phyloP scores from a whole-genome alignment of 1,140 invertebrate genomes.

The Coelopa frigida region DNA sequence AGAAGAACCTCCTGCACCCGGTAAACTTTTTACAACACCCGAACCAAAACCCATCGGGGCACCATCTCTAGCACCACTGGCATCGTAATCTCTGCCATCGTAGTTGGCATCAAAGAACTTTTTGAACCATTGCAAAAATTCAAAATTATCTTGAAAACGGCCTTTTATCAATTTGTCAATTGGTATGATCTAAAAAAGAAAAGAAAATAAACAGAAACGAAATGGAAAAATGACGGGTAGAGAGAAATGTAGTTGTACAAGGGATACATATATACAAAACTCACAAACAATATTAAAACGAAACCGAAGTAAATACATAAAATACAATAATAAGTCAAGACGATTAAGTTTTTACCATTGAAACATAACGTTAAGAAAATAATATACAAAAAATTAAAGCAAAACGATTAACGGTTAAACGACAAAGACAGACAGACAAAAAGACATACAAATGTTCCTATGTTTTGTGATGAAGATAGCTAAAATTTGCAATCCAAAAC shows the following conservation, averaged over 20 bases:
- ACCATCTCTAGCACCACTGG: conserved; percentile 74
- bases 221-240: conserved; percentile 26
- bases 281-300: conserved; percentile 7
- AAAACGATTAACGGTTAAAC: too few relatives aligned
- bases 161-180: conserved; percentile 89
- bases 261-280: neutral
- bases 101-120: conserved; percentile 99
- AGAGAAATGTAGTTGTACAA: neutral
- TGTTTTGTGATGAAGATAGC: too few relatives aligned
- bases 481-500: too few relatives aligned
- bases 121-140: conserved; percentile 99
- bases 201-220: conserved; percentile 43
- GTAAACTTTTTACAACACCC: conserved; percentile 47
- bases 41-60: conserved; percentile 65
- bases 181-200: conserved; percentile 70
- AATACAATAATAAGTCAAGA: too few relatives aligned
- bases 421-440: too few relatives aligned
- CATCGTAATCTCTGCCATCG: conserved; percentile 85
- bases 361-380: too few relatives aligned
- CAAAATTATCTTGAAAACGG: conserved; percentile 97
- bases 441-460: too few relatives aligned
- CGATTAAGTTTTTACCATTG: too few relatives aligned
- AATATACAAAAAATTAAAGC: too few relatives aligned
- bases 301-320: conserved; percentile 4
- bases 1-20: conserved; percentile 43